These are phyloP conservation scores for Laspeyria flexula DNA, from an alignment of 2,888 invertebrate species.

Conservation along the genomic window DNA sequence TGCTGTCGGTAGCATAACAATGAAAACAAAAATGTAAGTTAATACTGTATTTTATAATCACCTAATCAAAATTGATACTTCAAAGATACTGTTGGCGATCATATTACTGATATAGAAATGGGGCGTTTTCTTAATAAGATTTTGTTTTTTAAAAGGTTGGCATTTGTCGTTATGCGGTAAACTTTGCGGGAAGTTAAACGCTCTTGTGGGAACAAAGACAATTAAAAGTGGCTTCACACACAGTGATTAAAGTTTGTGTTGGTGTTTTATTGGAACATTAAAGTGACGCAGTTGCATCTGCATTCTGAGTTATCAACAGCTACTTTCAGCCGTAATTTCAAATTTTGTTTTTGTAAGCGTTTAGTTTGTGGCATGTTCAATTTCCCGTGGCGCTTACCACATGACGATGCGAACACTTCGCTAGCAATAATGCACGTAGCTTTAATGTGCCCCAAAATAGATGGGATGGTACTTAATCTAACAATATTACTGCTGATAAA, in stretches of 20 bases:
- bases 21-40: constrained; percentile 66
- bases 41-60: constrained; percentile 42
- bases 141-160: background rate
- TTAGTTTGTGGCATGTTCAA: background rate
- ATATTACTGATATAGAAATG: background rate
- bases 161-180: background rate
- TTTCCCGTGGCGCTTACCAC: background rate
- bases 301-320: background rate
- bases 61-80: constrained; percentile 11
- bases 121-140: background rate
- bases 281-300: background rate
- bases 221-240: background rate
- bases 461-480: no score
- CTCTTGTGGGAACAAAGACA: background rate
- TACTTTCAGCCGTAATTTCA: background rate
- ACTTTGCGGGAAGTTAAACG: background rate
- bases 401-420: no score
- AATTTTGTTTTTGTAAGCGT: background rate
- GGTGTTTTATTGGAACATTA: background rate
- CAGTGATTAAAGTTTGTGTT: background rate
- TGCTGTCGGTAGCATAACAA: constrained; percentile 82
- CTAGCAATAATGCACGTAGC: no score
- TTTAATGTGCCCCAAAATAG: no score
- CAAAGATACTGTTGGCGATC: background rate
- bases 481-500: no score